Evolutionary conservation across 2,888 invertebrate genomes (phyloP).

Genomic region (Drosophila tripunctata): DNA sequence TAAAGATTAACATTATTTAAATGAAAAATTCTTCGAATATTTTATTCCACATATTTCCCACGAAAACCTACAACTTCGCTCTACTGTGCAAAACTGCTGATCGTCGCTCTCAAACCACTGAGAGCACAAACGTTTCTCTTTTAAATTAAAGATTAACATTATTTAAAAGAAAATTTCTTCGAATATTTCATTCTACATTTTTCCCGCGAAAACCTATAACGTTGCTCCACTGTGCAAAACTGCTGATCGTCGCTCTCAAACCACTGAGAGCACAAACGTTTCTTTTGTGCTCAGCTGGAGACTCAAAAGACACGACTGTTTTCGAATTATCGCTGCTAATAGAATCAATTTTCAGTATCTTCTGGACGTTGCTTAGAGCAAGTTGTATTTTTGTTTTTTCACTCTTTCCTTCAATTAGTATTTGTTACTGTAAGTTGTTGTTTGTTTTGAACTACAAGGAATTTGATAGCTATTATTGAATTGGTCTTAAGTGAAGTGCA

Average conservation of each 20-base stretch:
- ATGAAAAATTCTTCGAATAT: no score
- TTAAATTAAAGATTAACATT: no score
- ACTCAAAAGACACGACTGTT: background rate
- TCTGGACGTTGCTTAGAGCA: background rate
- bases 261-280: constrained; percentile 1
- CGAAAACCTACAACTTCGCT: background rate
- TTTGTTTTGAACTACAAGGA: background rate
- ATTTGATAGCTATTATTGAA: constrained; percentile 30
- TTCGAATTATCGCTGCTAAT: constrained; percentile 8
- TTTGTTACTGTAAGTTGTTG: constrained; percentile 27
- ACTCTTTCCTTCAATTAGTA: constrained; percentile 9
- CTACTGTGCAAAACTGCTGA: constrained; percentile 4
- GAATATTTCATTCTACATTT: no score
- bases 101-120: constrained; percentile 15
- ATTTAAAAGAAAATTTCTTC: no score
- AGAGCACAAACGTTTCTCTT: background rate
- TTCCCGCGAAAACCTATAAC: background rate
- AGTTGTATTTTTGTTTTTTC: background rate
- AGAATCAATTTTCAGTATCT: constrained; percentile 22
- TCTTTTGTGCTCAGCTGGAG: constrained; percentile 28
- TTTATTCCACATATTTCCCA: no score
- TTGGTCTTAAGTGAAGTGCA: constrained; percentile 3
- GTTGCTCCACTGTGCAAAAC: constrained; percentile 1
- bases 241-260: constrained; percentile 12
- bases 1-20: no score